Base-by-base conservation (phyloP, 2,113 vertebrate genomes). In the Paramisgurnus dabryanus region DNA sequence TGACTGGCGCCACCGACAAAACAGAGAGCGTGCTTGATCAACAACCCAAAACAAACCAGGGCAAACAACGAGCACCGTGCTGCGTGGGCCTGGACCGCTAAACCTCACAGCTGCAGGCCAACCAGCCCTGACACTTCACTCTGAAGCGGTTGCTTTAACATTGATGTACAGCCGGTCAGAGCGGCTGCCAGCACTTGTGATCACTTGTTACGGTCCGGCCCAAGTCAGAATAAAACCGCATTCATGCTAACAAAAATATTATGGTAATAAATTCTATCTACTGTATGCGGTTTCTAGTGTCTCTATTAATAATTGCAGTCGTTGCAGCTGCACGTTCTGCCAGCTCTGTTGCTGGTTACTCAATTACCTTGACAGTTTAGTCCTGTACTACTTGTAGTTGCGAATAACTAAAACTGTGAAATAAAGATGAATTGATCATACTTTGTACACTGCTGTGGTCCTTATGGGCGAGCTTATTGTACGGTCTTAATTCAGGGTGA, bases 41-140 rank as follows among this genome's bases (percentile, higher is more conserved):
- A 95, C 96, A 97, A 95, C 93, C 96, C 96, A 92, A 96, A 97
- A 96, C 96, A 96, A 95, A 95, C 95, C 94, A 89, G 95, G 95
- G 94, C 95, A 93, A 93, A 94, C 94, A 93, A 93, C 94, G 93
- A 93, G 86, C 92, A 76, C 89, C 83, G 92, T 90, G 92, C 88
- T 88, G 88, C 86, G 0, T 73, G 87, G 84, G 91, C 91, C 84
- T 86, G 87, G 87, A 87, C 87, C 78, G 41, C 82, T 58, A 69
- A 73, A 69, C 76, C 17, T 67, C 49, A 12, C 40, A 78, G 76
- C 68, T 72, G 82, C 39, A 81, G 85, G 83, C 64, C 84, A 84
- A 85, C 85, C 68, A 68, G 84, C 87, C 79, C 87, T 80, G 82
- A 78, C 76, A 67, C 63, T 73, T 80, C 73, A 55, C 60, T 75